phyloP scores from a whole-genome alignment of 2,888 invertebrate species.

The Calameuta idolon region DNA sequence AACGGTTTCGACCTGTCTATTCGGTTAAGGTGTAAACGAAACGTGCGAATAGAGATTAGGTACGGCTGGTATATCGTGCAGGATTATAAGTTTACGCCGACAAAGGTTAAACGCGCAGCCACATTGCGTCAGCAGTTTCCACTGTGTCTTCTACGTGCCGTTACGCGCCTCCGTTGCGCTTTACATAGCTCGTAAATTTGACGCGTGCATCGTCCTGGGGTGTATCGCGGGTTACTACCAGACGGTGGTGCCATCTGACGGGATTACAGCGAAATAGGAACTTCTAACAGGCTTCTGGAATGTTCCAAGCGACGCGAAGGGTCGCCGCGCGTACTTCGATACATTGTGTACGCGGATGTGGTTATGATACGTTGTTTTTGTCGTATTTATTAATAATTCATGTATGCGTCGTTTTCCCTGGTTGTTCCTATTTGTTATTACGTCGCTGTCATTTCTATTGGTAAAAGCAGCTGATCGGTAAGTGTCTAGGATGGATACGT shows the following conservation, averaged over 20 bases:
- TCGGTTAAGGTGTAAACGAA: constrained; percentile 13
- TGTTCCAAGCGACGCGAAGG: not conserved
- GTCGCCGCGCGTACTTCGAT: not conserved
- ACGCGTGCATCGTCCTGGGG: not conserved
- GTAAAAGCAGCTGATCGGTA: not conserved
- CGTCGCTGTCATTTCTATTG: not conserved
- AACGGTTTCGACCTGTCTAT: not conserved
- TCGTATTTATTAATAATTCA: not conserved
- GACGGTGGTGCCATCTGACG: not conserved
- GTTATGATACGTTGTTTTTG: not conserved
- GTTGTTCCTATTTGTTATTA: not conserved
- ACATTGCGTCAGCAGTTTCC: not conserved
- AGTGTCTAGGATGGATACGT: not conserved
- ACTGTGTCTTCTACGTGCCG: not conserved
- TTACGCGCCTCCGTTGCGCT: not conserved
- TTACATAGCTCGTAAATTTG: not conserved
- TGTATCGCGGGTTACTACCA: not conserved
- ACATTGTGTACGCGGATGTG: not conserved
- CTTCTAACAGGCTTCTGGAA: not conserved
- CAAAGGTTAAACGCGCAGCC: not conserved
- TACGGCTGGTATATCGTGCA: not conserved
- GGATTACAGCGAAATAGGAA: not conserved
- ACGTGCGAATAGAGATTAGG: constrained; percentile 1
- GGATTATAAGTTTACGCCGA: not conserved
- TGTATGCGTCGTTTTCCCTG: not conserved